A percentile compares a stretch with the other conserved stretches of the same genome.
phyloP scores from a whole-genome alignment of 2,113 vertebrate genomes.

The Madoqua kirkii region DNA sequence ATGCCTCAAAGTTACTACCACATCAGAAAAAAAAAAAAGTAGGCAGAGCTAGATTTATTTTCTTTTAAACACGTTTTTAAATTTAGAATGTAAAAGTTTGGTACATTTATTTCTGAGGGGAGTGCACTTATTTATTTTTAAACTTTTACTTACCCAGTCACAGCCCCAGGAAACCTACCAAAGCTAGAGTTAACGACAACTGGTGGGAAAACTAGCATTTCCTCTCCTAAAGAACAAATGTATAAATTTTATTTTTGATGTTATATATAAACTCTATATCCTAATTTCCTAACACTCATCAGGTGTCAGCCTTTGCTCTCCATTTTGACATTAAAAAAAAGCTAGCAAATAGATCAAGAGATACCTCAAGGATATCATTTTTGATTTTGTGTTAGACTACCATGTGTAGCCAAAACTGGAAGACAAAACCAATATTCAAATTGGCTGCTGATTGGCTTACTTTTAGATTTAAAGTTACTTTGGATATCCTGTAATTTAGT shows the following conservation, averaged over 20 bases:
- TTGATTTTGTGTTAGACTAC: constrained; percentile 70
- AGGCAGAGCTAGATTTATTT: constrained; percentile 82
- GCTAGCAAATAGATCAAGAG: constrained; percentile 86
- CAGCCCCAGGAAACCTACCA: constrained; percentile 92
- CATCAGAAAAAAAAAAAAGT: constrained; percentile 72
- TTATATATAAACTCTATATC: constrained; percentile 84
- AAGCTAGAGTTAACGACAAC: constrained; percentile 90
- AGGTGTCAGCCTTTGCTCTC: constrained; percentile 95
- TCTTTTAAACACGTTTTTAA: constrained; percentile 76
- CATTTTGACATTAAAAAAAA: constrained; percentile 94
- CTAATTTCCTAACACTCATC: constrained; percentile 86
- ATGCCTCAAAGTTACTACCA: constrained; percentile 75
- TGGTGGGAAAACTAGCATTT: constrained; percentile 83
- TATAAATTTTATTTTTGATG: constrained; percentile 87
- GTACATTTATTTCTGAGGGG: constrained; percentile 85
- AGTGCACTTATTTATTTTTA: constrained; percentile 91
- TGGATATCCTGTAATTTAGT: constrained; percentile 76
- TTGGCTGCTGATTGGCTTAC: constrained; percentile 78
- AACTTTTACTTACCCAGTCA: constrained; percentile 84
- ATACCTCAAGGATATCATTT: constrained; percentile 93
- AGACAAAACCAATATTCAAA: constrained; percentile 61
- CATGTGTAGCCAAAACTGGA: constrained; percentile 66
- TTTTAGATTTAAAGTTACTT: constrained; percentile 76
- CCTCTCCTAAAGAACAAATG: constrained; percentile 85
- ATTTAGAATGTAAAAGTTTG: constrained; percentile 83